Conservation (phyloP, 2,113 vertebrate species). For the Lepus americanus region DNA sequence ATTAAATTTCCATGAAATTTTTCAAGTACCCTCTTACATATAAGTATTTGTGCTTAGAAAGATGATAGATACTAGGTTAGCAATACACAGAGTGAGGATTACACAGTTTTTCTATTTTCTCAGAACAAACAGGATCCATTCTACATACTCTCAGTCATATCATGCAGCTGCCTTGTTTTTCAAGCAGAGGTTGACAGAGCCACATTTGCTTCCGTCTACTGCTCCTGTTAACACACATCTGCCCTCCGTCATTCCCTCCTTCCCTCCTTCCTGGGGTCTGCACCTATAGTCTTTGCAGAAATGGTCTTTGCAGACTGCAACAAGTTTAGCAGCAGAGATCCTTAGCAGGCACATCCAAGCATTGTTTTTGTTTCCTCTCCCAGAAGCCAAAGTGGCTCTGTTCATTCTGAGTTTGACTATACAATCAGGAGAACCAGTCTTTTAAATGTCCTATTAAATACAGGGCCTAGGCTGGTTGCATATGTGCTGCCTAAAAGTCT, state of each 20-base stretch:
- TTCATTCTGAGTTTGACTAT: neutral
- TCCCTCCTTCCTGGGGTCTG: neutral
- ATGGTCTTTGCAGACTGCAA: neutral
- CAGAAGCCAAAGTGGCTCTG: neutral
- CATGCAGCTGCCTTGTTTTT: neutral
- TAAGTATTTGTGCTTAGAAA: neutral
- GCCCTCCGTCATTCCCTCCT: too few relatives aligned
- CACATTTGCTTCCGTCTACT: neutral
- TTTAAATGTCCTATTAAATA: slow-evolving; percentile 14
- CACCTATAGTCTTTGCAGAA: neutral
- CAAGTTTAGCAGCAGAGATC: neutral
- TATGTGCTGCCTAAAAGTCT: neutral
- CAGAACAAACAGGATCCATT: neutral
- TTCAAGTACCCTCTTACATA: neutral
- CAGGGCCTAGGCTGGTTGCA: neutral
- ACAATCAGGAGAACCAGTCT: neutral
- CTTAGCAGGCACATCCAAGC: neutral
- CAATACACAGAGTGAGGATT: neutral
- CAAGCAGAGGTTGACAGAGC: neutral
- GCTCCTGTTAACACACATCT: neutral
- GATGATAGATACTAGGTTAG: neutral
- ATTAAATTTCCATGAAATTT: too few relatives aligned
- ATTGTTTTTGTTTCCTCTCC: neutral
- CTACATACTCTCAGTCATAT: neutral
- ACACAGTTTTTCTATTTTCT: neutral